phyloP scores from a whole-genome alignment of 2,113 vertebrate species.

The Tangachromis dhanisi region DNA sequence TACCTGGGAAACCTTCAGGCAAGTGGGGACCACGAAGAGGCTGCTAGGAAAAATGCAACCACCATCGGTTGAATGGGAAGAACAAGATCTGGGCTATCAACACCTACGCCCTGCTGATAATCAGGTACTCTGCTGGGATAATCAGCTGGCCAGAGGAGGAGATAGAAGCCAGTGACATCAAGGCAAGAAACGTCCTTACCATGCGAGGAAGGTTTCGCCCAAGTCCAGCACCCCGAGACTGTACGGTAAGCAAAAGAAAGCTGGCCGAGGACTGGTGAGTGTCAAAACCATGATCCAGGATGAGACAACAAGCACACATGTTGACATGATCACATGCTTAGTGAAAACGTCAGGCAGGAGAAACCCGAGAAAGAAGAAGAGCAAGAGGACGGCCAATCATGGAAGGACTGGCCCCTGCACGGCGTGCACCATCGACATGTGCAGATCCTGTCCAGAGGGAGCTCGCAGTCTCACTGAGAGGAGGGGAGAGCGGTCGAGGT shows the following conservation, averaged over 20 bases:
- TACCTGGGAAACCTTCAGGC: not conserved
- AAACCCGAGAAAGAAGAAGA: not conserved
- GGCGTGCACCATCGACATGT: not conserved
- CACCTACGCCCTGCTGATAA: not conserved
- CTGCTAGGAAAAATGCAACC: not conserved
- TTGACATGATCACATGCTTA: not conserved
- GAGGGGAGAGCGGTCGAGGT: not conserved
- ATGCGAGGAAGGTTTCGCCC: not conserved
- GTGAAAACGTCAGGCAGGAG: not conserved
- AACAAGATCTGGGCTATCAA: not conserved
- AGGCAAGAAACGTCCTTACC: not conserved
- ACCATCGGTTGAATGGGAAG: not conserved
- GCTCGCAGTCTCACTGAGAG: not conserved
- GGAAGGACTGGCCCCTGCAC: not conserved
- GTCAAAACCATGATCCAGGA: not conserved
- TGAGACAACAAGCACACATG: not conserved
- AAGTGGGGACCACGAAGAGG: not conserved
- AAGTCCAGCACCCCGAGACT: accelerated
- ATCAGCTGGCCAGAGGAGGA: not conserved
- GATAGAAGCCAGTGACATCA: not conserved
- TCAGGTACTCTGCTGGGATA: not conserved
- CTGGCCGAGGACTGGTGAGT: not conserved
- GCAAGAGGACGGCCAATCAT: not conserved
- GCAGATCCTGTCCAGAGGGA: not conserved
- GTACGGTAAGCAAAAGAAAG: not conserved